Evolutionary conservation across 2,888 invertebrate species (phyloP), one percentile per base, ranked within the genome.

Genomic region (Crepidodera aurea): DNA sequence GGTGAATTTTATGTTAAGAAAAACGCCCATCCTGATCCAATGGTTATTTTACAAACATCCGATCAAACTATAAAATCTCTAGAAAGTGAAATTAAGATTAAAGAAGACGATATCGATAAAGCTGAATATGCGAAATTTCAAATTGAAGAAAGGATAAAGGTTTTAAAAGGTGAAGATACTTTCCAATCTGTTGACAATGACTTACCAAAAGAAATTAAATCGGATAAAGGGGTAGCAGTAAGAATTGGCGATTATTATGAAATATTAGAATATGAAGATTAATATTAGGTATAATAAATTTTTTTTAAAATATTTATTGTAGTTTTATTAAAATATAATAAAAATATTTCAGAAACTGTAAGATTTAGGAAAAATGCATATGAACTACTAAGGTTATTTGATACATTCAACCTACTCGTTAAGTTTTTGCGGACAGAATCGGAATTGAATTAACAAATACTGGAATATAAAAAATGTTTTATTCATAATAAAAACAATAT

Each of bases 181-280:
- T 22, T 39, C 5, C 51, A 39, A 46, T 51, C 51, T 37, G 61
- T 66, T 12, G 60, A 32, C 5, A 57, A 51, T 13, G 57, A 65
- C 16, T 51, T 73, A 62, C 76, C 76, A 4, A 65, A 71, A 34
- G 69, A 75, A 69, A 77, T 77, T 18, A 59, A 68, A 10, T 74
- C 75, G 2, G 76, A 78, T 25, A 73, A 71, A 69, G 77, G 77
- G 13, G 70, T 75, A 12, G 77, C 77, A 16, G 54, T 77, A 1
- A 73, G 68, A 69, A 71, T 76, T 4, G 77, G 77, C 1, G 70
- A 71, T 37, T 75, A 71, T 69, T 77, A 75, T 67, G 77, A 77
- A 69, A 77, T 77, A 50, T 25, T 77, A 27, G 77, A 77, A 65
- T 75, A 69, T 66, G 77, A 77, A 66, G 64, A 73, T 37, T 62